A percentile compares a stretch with the other conserved stretches of the same genome.
Conservation (phyloP, 2,888 invertebrate species). For the Cryptus viduatorius region DNA sequence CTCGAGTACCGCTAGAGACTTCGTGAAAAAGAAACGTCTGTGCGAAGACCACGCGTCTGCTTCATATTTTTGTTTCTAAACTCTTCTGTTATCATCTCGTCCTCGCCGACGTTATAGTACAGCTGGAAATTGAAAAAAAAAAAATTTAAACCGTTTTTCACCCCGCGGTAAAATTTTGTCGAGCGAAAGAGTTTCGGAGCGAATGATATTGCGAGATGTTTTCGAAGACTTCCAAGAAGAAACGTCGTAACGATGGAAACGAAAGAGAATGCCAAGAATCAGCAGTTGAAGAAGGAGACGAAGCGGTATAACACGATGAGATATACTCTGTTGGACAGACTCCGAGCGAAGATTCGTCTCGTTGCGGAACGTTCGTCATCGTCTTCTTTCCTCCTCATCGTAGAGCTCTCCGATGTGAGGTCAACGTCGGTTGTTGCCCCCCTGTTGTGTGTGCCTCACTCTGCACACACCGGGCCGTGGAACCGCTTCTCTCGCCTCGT, state of each 20-base stretch:
- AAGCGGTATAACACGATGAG: conserved; percentile 4
- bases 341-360: conserved; percentile 29
- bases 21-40: no score
- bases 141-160: no score
- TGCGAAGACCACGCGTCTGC: no score
- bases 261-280: not conserved
- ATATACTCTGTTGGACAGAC: conserved; percentile 4
- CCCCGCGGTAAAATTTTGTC: not conserved
- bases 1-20: no score
- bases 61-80: no score
- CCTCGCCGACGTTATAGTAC: no score
- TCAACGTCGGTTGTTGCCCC: conserved; percentile 82
- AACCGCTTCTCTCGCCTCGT: conserved; percentile 58
- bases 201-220: not conserved
- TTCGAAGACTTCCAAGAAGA: not conserved
- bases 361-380: conserved; percentile 37
- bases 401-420: conserved; percentile 71
- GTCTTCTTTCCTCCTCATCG: conserved; percentile 40
- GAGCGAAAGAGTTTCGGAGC: not conserved
- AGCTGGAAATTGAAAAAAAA: no score
- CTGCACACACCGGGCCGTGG: conserved; percentile 52
- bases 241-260: conserved; percentile 13
- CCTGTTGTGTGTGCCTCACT: conserved; percentile 62
- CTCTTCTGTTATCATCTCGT: no score
- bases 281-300: not conserved